phyloP scores from a whole-genome alignment of 2,888 invertebrate genomes.

The Drosophila antonietae region DNA sequence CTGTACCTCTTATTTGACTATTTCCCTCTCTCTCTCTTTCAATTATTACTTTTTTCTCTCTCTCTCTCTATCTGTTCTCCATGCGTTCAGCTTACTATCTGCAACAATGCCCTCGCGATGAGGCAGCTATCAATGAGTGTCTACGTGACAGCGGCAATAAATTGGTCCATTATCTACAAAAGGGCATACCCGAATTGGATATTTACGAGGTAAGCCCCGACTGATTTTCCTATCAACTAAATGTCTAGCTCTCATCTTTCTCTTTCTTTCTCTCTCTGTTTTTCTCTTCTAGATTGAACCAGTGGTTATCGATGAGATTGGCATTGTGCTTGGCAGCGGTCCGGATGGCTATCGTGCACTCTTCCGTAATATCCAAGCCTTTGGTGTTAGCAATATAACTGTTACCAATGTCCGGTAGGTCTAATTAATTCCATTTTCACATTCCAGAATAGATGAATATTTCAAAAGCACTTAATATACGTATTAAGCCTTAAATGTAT shows the following conservation, averaged over 20 bases:
- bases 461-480: not conserved
- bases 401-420: constrained; percentile 91
- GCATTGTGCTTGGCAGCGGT: constrained; percentile 91
- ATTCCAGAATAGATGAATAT: not conserved
- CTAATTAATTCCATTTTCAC: not conserved
- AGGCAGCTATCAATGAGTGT: constrained; percentile 90
- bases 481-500: no score
- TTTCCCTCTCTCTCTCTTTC: not conserved
- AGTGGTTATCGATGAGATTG: constrained; percentile 92
- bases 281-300: constrained; percentile 88
- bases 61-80: not conserved
- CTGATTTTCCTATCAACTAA: not conserved
- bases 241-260: not conserved
- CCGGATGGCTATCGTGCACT: constrained; percentile 93
- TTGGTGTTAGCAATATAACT: constrained; percentile 92
- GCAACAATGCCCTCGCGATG: constrained; percentile 89
- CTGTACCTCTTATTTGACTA: no score
- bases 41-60: no score
- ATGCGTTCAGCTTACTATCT: constrained; percentile 88
- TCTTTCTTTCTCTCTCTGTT: no score
- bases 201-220: constrained; percentile 86
- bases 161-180: constrained; percentile 89
- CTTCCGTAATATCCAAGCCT: constrained; percentile 92
- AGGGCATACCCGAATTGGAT: constrained; percentile 90
- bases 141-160: constrained; percentile 90